Percentiles rank a stretch among this genome's conserved stretches.
Conservation (phyloP, 2,797 vertebrate genomes). For the Clarias laeviceps region DNA sequence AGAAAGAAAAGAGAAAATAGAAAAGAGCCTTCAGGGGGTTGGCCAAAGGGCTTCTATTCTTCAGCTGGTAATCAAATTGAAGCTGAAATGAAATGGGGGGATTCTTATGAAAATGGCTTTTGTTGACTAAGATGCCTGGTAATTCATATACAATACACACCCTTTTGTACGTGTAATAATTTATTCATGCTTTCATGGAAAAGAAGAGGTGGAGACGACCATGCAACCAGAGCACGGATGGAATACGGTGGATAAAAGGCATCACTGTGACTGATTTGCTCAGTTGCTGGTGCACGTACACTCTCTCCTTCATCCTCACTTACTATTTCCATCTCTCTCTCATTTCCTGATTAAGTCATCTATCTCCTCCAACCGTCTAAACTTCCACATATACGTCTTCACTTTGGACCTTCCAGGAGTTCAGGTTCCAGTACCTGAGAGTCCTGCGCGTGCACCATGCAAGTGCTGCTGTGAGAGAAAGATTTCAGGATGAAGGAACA, state of each 20-base stretch:
- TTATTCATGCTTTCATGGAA: conserved; percentile 93
- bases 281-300: not conserved
- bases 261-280: conserved; percentile 29
- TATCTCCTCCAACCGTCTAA: not conserved
- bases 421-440: not conserved
- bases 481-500: conserved; percentile 17
- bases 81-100: conserved; percentile 98
- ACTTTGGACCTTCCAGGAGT: conserved; percentile 5
- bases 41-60: conserved; percentile 91
- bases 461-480: conserved; percentile 9
- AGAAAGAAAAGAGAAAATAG: conserved; percentile 67
- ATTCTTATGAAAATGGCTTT: conserved; percentile 99
- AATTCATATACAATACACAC: conserved; percentile 99
- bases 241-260: conserved; percentile 48
- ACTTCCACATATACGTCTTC: not conserved
- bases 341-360: not conserved
- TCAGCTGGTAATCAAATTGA: conserved; percentile 98
- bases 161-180: conserved; percentile 98
- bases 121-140: conserved; percentile 96
- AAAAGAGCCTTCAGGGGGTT: conserved; percentile 89
- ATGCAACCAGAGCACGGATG: conserved; percentile 39
- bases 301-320: not conserved
- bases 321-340: conserved; percentile 32
- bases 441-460: not conserved
- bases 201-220: conserved; percentile 69